Percentiles rank a stretch among this genome's conserved stretches.
Evolutionary conservation across 2,113 vertebrate genomes (phyloP).

Genomic region (Columba livia): DNA sequence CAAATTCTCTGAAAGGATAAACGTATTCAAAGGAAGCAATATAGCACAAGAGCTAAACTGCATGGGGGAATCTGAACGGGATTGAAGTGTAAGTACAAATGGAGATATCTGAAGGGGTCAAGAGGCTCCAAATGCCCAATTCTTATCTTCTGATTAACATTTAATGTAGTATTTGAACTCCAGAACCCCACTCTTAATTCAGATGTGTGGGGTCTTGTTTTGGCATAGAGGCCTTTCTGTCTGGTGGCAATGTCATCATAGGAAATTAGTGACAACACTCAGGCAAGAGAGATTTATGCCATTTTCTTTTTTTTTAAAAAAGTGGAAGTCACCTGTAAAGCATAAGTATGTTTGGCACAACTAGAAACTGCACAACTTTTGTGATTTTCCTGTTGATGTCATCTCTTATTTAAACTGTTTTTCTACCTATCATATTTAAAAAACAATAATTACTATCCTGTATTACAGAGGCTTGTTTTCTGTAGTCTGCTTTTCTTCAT

Average conservation of each 20-base stretch:
- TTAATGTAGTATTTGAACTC: background rate
- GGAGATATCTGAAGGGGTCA: background rate
- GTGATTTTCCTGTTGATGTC: background rate
- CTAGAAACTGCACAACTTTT: background rate
- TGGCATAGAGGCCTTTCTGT: background rate
- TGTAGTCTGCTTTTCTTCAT: background rate
- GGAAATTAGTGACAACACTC: background rate
- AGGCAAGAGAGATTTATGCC: background rate
- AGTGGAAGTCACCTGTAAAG: background rate
- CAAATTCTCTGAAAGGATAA: background rate
- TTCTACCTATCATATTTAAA: background rate
- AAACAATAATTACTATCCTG: background rate
- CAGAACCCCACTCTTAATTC: background rate
- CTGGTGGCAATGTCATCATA: background rate
- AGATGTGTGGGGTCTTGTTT: background rate
- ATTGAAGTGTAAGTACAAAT: background rate
- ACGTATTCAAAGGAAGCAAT: background rate
- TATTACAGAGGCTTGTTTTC: background rate
- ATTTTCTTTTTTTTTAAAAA: background rate
- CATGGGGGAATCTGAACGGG: background rate
- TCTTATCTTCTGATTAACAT: background rate
- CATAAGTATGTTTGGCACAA: background rate
- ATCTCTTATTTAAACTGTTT: background rate
- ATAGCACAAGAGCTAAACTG: background rate
- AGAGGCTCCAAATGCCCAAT: background rate